Conservation (phyloP, 2,888 invertebrate species). For the Macaria notata region DNA sequence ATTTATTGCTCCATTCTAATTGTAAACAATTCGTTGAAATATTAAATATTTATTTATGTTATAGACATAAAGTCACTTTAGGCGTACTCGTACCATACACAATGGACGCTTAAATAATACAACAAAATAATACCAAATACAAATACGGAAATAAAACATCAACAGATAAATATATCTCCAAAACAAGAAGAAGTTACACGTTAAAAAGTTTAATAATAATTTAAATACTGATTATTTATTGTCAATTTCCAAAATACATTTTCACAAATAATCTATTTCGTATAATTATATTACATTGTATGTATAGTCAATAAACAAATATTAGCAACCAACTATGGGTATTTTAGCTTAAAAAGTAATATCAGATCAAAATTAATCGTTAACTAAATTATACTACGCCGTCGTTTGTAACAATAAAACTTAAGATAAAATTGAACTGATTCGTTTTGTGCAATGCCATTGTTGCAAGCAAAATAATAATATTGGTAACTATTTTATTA, state of each 20-base stretch:
- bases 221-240: conserved; percentile 81
- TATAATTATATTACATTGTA: conserved; percentile 45
- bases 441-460: conserved; percentile 56
- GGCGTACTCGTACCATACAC: conserved; percentile 53
- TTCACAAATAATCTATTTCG: conserved; percentile 42
- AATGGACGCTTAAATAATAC: conserved; percentile 60
- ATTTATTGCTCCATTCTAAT: conserved; percentile 75
- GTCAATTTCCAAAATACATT: conserved; percentile 73
- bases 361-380: conserved; percentile 53
- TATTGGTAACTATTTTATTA: conserved; percentile 52
- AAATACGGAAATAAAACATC: conserved; percentile 66
- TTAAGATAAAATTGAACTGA: conserved; percentile 53
- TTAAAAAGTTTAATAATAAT: conserved; percentile 59
- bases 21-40: conserved; percentile 78
- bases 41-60: too few relatives aligned
- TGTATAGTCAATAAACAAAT: conserved; percentile 36
- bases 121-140: conserved; percentile 70
- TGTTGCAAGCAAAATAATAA: conserved; percentile 43
- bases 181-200: conserved; percentile 61
- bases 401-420: conserved; percentile 38
- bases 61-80: conserved; percentile 49
- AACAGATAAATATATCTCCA: conserved; percentile 70
- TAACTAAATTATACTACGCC: conserved; percentile 40
- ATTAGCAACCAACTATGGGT: conserved; percentile 33
- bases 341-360: conserved; percentile 36